Percentiles rank a stretch among this genome's conserved stretches.
These are phyloP conservation scores for Trissoscelio sp. DNA, from an alignment of 2,888 invertebrate genomes.

Conservation along the genomic window DNA sequence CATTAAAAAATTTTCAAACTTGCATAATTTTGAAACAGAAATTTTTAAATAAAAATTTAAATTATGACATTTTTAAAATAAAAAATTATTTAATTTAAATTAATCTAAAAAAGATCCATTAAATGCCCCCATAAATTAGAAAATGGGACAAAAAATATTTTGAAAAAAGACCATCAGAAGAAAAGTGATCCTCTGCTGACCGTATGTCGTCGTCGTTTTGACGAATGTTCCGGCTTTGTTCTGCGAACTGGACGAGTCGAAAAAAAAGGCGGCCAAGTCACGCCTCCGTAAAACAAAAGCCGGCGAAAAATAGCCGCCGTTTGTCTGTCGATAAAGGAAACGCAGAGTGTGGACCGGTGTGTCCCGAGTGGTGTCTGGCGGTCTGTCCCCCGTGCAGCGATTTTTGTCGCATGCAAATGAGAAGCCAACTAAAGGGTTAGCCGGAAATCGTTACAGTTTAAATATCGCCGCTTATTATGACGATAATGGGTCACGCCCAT, in stretches of 20 bases:
- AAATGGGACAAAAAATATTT: too few relatives aligned
- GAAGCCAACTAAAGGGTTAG: conserved; percentile 78
- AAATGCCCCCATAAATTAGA: not conserved
- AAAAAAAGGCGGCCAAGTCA: conserved; percentile 75
- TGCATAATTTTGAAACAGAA: too few relatives aligned
- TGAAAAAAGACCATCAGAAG: too few relatives aligned
- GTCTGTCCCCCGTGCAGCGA: conserved; percentile 43
- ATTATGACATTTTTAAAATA: too few relatives aligned
- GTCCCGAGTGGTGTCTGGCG: conserved; percentile 23
- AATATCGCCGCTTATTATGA: conserved; percentile 81
- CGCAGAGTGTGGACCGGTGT: conserved; percentile 35
- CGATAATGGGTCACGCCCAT: conserved; percentile 82
- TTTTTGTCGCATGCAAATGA: conserved; percentile 78
- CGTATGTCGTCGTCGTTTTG: conserved; percentile 72
- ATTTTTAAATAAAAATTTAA: too few relatives aligned
- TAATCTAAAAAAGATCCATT: too few relatives aligned
- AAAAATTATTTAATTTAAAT: too few relatives aligned
- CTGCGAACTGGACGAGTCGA: conserved; percentile 73
- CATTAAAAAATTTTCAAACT: too few relatives aligned
- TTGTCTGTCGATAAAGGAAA: conserved; percentile 61
- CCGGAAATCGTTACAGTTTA: conserved; percentile 80
- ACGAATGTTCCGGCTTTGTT: conserved; percentile 74
- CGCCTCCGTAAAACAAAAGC: conserved; percentile 72
- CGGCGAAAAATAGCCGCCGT: conserved; percentile 67
- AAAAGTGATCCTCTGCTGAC: too few relatives aligned